phyloP scores from a whole-genome alignment of 2,888 invertebrate genomes.

The Cataglyphis livida region DNA sequence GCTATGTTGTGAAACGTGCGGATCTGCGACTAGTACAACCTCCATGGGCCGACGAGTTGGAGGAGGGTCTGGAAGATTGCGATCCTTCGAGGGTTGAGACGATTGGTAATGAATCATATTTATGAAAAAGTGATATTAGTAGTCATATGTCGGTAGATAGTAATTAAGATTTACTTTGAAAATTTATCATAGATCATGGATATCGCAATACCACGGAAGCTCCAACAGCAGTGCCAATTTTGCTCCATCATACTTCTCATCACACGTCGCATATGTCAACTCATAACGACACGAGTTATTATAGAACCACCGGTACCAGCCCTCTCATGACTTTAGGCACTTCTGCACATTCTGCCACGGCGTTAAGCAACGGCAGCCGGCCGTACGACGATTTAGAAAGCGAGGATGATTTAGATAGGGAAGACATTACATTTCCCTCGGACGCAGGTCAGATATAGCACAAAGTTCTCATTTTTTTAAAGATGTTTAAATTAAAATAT shows the following conservation, averaged over 20 bases:
- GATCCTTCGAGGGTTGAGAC: constrained; percentile 84
- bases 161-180: not conserved
- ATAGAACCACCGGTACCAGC: constrained; percentile 88
- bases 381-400: constrained; percentile 94
- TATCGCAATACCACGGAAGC: constrained; percentile 83
- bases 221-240: constrained; percentile 79
- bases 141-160: not conserved
- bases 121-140: not conserved
- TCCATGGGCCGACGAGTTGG: constrained; percentile 98
- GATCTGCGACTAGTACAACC: constrained; percentile 96
- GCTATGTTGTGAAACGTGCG: constrained; percentile 93
- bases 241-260: constrained; percentile 80
- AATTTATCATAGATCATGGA: constrained; percentile 77
- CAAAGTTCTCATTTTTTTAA: not conserved
- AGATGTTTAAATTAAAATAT: not conserved
- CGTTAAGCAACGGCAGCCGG: constrained; percentile 88
- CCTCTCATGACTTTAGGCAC: constrained; percentile 87
- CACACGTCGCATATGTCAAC: constrained; percentile 80
- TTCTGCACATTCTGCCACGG: constrained; percentile 86
- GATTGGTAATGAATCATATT: constrained; percentile 72
- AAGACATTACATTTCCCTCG: constrained; percentile 93
- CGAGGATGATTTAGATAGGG: constrained; percentile 95
- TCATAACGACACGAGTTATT: constrained; percentile 84
- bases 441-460: constrained; percentile 88
- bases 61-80: constrained; percentile 87